These are phyloP conservation scores for Platycheirus albimanus DNA, from an alignment of 2,888 invertebrate species.

Conservation along the genomic window DNA sequence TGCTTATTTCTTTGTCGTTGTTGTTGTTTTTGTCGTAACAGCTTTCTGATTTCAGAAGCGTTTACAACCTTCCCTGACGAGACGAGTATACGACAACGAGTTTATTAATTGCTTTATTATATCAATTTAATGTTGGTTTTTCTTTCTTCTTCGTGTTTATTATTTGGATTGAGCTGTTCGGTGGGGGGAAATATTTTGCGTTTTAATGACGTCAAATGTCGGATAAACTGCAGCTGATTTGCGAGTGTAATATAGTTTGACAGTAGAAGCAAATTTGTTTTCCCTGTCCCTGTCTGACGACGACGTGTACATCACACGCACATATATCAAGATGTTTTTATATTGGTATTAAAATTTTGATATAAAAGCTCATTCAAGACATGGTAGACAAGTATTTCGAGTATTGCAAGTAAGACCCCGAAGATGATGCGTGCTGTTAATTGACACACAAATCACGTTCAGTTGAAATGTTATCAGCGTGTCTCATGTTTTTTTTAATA, in stretches of 20 bases:
- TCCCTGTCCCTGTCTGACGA: too few species aligned
- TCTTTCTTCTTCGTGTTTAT: constrained; percentile 6
- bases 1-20: too few species aligned
- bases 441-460: constrained; percentile 65
- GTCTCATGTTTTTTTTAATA: constrained; percentile 11
- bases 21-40: neutral
- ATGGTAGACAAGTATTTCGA: too few species aligned
- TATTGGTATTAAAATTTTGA: too few species aligned
- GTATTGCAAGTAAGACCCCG: constrained; percentile 34
- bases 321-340: too few species aligned
- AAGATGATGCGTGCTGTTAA: constrained; percentile 60
- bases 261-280: too few species aligned
- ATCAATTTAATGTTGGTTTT: constrained; percentile 46
- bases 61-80: constrained; percentile 25
- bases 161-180: neutral
- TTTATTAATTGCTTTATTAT: constrained; percentile 56
- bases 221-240: constrained; percentile 28
- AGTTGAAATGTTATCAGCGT: constrained; percentile 34
- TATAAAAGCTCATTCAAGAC: too few species aligned
- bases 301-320: too few species aligned
- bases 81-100: neutral
- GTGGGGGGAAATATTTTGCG: neutral
- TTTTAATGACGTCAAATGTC: constrained; percentile 27
- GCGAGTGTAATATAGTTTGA: neutral
- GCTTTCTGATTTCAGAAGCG: neutral